Evolutionary conservation across 2,113 vertebrate genomes (phyloP).

Genomic region (Lonchura striata): DNA sequence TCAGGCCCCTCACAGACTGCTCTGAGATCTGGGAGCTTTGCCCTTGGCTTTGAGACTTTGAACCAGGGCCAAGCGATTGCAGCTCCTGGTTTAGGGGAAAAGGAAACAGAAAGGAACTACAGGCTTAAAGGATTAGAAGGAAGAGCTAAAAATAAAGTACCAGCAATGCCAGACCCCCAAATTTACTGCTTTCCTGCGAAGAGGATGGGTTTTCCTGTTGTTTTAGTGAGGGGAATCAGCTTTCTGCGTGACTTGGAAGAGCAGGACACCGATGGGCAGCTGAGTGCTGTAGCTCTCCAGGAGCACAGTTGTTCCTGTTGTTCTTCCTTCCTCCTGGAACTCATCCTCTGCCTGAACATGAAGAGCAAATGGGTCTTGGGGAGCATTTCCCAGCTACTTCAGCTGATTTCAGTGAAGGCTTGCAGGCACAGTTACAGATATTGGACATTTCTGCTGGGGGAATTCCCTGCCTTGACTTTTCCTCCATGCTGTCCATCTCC

Average conservation of each 20-base stretch:
- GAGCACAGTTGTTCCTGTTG: not conserved
- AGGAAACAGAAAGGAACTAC: slow-evolving; percentile 55
- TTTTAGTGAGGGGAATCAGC: not conserved
- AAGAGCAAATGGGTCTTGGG: not conserved
- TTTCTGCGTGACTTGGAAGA: not conserved
- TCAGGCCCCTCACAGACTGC: not conserved
- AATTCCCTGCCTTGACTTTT: not conserved
- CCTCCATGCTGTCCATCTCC: not conserved
- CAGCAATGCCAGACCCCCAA: slow-evolving; percentile 15
- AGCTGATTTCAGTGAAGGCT: not conserved
- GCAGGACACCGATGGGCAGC: not conserved
- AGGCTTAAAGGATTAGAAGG: slow-evolving; percentile 53
- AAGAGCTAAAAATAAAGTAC: slow-evolving; percentile 60
- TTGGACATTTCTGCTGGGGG: not conserved
- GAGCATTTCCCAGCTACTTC: not conserved
- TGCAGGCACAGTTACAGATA: not conserved
- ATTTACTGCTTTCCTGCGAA: slow-evolving; percentile 34
- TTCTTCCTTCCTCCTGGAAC: not conserved
- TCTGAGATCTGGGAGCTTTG: slow-evolving; percentile 35
- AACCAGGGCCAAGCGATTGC: slow-evolving; percentile 13
- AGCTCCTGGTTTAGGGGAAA: slow-evolving; percentile 32
- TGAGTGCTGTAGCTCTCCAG: not conserved
- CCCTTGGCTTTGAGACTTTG: slow-evolving; percentile 48
- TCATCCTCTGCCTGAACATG: not conserved
- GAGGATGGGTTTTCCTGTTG: slow-evolving; percentile 34